Base-by-base conservation (phyloP, 2,113 vertebrate species). In the human (Homo sapiens) region DNA sequence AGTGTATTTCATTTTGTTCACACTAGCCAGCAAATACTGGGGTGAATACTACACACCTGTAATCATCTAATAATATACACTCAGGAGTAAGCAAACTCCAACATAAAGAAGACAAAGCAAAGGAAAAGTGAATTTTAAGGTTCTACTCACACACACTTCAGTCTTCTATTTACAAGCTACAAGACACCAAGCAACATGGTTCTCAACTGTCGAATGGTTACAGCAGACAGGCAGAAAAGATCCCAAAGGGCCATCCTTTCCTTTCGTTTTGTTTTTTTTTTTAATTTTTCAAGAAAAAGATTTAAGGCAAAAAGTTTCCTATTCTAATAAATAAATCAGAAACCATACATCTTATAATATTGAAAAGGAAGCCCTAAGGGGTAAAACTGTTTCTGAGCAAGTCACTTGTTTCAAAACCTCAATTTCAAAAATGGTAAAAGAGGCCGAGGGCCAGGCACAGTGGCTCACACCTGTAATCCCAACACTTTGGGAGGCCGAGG, bases 51-150 rank as follows among this genome's bases (percentile, higher is more conserved):
- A 25, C 6, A 12, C 76, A 66, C 4, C 0, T 45, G n/a, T 3
- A 32, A 35, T 8, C 32, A n/a, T 14, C 52, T 6, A 27, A 32
- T 25, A 27, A 30, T 0, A 25, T 2, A 27, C 0, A 3, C 8
- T 40, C 61, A 27, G 55, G 45, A 43, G 81, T 11, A 64, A 52
- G 17, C 5, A 5, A 35, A 50, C 61, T 73, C 50, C 43, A 45
- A 9, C 38, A 64, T 0, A 23, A 64, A 57, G 25, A 82, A 5
- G 38, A 85, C 32, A 30, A 14, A 45, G 61, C 1, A 10, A 86
- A 43, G 12, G 14, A 66, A 84, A 59, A 25, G 55, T 1, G 5
- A 64, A 32, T 6, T 10, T 52, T 5, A 43, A 27, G 59, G 48
- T 20, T 50, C 73, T 76, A 4, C 10, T 27, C 76, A 55, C 11